Conservation (phyloP, 1,140 invertebrate species). For the Aphelenchoides fujianensis region DNA sequence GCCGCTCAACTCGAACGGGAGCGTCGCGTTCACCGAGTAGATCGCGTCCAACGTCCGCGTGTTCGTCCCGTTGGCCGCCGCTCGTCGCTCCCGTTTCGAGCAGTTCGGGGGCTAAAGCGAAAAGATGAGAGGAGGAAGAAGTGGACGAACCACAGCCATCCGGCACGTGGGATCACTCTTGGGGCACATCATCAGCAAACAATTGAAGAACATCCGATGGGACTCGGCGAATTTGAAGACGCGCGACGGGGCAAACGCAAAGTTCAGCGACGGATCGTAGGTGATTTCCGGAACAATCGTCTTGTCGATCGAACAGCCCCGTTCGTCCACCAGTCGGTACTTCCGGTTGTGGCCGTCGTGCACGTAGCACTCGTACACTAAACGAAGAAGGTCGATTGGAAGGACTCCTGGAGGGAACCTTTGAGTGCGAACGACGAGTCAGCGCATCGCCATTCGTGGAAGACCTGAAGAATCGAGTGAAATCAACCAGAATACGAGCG, state of each 20-base stretch:
- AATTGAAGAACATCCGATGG: constrained; percentile 42
- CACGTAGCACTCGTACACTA: constrained; percentile 45
- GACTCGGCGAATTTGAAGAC: constrained; percentile 45
- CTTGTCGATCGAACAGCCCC: constrained; percentile 40
- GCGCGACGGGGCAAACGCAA: constrained; percentile 36
- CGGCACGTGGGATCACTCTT: constrained; percentile 40
- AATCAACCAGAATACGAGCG: too few relatives aligned
- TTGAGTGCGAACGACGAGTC: constrained; percentile 33
- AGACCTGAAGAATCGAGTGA: constrained; percentile 15
- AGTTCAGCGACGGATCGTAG: constrained; percentile 30
- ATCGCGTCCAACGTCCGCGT: background rate
- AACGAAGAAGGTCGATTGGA: too few relatives aligned
- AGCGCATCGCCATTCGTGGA: constrained; percentile 42
- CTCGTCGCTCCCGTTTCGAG: background rate
- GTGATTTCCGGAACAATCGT: constrained; percentile 39
- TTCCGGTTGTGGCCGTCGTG: constrained; percentile 37
- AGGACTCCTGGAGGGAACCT: too few relatives aligned
- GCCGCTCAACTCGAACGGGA: constrained; percentile 8
- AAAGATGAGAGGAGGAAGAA: background rate
- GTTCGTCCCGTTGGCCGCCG: background rate
- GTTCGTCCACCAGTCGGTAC: constrained; percentile 42
- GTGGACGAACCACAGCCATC: background rate
- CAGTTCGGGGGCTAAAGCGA: background rate
- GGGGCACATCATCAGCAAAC: constrained; percentile 46
- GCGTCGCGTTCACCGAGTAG: background rate